Evolutionary conservation across 30 jellyfish, hydroid and myxozoan species (phyloP), one percentile per base, ranked within the genome.

Genomic region (Phacellophora camtschatica): DNA sequence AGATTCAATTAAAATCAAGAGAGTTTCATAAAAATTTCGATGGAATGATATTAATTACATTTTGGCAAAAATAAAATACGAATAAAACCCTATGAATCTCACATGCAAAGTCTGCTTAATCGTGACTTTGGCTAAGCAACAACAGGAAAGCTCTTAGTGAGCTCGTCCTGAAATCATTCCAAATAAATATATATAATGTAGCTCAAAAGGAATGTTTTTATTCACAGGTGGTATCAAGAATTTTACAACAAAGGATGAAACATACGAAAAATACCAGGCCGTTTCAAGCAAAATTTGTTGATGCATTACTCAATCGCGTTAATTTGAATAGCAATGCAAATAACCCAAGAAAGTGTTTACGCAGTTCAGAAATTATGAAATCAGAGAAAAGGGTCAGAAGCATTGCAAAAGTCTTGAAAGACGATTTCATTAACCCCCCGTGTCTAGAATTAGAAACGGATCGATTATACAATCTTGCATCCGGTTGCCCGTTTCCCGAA

Each of bases 401-500:
- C 6, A 69, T 69, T 69, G 30, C 22, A 5, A 46, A 49, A 28
- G 85, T 71, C 56, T 24, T 71, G 85, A 71, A 46, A 42, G 81
- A 45, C 33, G 71, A 45, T 32, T 46, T 71, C 85, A 71, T 71
- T 22, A 48, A 71, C 39, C 85, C 85, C 24, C 48, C 10, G 33
- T 46, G 56, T 49, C 30, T 32, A 29, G 76, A 71, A 29, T 31
- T 71, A 29, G 85, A 71, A 25, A 46, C 23, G 63, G 82, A 66
- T 66, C 82, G 37, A 66, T 51, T 71, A 30, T 71, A 43, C 30
- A 71, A 71, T 28, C 51, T 71, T 71, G 73, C 85, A 71, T 71
- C 85, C 2, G 85, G 74, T 33, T 43, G 85, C 32, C 53, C 81
- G 81, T 28, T 66, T 15, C 65, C 81, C 63, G 81, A 66, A 66